Percentiles rank a stretch among this genome's conserved stretches.
Evolutionary conservation across 2,888 invertebrate species (phyloP).

Genomic region (Cordylochernes scorpioides): DNA sequence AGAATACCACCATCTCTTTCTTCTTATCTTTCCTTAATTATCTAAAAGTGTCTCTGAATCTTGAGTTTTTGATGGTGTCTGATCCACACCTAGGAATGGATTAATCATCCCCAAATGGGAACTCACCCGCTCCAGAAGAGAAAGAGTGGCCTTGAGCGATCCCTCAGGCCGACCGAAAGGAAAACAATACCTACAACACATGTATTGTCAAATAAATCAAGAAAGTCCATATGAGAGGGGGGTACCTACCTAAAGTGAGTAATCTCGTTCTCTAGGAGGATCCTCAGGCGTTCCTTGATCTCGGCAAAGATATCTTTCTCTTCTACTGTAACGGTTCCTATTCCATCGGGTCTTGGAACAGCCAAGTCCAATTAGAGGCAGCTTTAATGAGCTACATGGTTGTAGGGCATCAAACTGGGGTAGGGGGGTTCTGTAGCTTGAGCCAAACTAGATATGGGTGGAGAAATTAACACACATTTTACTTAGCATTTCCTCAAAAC

Average conservation of each 20-base stretch:
- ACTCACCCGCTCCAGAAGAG: constrained; percentile 56
- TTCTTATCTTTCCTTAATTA: no score
- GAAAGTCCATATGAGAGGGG: no score
- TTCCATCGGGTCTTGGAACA: constrained; percentile 62
- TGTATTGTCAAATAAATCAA: no score
- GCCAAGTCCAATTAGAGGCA: neutral
- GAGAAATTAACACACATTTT: no score
- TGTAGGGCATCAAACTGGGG: no score
- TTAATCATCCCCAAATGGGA: neutral
- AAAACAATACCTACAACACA: constrained; percentile 51
- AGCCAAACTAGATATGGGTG: no score
- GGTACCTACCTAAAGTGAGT: constrained; percentile 91
- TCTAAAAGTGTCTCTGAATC: no score
- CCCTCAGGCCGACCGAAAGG: constrained; percentile 98
- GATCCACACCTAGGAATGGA: neutral
- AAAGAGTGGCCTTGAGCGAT: constrained; percentile 79
- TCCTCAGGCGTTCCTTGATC: constrained; percentile 75
- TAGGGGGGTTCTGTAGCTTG: no score
- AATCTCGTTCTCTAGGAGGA: constrained; percentile 84
- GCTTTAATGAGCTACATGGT: no score
- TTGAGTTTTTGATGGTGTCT: no score
- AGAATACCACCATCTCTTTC: no score
- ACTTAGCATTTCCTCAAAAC: no score
- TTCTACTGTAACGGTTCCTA: constrained; percentile 90
- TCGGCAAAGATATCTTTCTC: constrained; percentile 94